Base-by-base conservation (phyloP, 2,888 invertebrate genomes). In the Thymelicus lineola region DNA sequence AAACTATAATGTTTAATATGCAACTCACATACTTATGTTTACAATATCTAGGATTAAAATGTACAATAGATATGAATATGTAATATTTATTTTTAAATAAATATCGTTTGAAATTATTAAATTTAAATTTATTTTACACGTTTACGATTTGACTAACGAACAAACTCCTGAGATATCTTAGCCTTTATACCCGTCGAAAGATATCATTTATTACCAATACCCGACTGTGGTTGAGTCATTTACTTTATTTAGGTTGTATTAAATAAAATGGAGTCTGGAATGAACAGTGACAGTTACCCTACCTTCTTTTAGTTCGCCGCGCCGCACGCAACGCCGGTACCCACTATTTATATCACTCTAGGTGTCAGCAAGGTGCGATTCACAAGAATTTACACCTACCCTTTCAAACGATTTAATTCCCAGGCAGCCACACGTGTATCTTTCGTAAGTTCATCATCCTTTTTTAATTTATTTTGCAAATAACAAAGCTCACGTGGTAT, bases 341-440 rank as follows among this genome's bases (percentile, higher is more conserved):
- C 76, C 75, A 82, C 87, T 82, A 87, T 88, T 87, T 87, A 86
- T 87, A 85, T 85, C 83, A 87, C 85, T 87, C 84, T 84, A 81
- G 80, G 77, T 84, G 83, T 84, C 84, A 86, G 80, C 76, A 73
- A 78, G 79, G 77, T 80, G 80, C 77, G 79, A 80, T 78, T 79
- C 73, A 73, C 72, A 64, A 72, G 75, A 80, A 80, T 82, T 80
- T 82, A 80, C 80, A 77, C 71, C 74, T 75, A 77, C 76, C 76
- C 76, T 74, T 76, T 73, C 76, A 75, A 76, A 75, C 73, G 67
- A 73, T 77, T 77, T 74, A 75, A 75, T 76, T 72, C 75, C 73
- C 71, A 70, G 72, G 58, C 63, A 42, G 53, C 45, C 58, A 50
- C 50, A 15, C 15, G 45, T 28, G 36, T 36, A 53, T 38, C 64